These are phyloP conservation scores for Catocala sponsa DNA, from an alignment of 2,888 invertebrate genomes.

Conservation along the genomic window DNA sequence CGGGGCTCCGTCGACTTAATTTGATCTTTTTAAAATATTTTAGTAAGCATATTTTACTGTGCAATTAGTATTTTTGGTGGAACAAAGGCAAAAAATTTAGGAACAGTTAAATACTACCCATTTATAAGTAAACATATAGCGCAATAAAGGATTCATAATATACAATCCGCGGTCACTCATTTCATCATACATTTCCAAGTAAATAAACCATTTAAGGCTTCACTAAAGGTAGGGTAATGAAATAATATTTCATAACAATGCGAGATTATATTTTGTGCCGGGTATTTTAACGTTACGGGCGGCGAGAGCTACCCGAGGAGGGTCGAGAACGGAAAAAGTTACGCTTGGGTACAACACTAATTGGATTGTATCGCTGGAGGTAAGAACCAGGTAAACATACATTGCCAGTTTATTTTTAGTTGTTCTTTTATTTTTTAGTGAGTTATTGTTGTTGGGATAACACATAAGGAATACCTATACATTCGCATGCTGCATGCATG, in stretches of 20 bases:
- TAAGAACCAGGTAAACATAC: slow-evolving; percentile 28
- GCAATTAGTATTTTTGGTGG: too few species aligned
- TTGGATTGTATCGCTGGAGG: slow-evolving; percentile 38
- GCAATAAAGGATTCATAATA: not conserved
- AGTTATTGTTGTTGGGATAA: not conserved
- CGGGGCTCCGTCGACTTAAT: too few species aligned
- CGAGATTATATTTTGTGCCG: slow-evolving; percentile 22
- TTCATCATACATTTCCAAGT: not conserved
- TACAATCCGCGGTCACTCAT: not conserved
- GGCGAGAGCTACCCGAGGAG: slow-evolving; percentile 21
- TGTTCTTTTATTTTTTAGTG: slow-evolving; percentile 1
- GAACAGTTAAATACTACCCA: too few species aligned
- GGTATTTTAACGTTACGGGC: slow-evolving; percentile 23
- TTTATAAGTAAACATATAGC: too few species aligned
- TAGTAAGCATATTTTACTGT: too few species aligned
- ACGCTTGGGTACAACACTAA: slow-evolving; percentile 31
- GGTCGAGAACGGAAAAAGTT: slow-evolving; percentile 44
- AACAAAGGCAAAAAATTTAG: too few species aligned
- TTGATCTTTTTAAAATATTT: too few species aligned
- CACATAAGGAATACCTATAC: not conserved
- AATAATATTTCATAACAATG: slow-evolving; percentile 42
- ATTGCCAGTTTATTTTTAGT: slow-evolving; percentile 21
- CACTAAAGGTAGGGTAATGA: slow-evolving; percentile 1
- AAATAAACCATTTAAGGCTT: slow-evolving; percentile 4
- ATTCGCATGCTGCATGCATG: too few species aligned